phyloP scores from a whole-genome alignment of 2,797 vertebrate genomes.

The Iguana delicatissima region DNA sequence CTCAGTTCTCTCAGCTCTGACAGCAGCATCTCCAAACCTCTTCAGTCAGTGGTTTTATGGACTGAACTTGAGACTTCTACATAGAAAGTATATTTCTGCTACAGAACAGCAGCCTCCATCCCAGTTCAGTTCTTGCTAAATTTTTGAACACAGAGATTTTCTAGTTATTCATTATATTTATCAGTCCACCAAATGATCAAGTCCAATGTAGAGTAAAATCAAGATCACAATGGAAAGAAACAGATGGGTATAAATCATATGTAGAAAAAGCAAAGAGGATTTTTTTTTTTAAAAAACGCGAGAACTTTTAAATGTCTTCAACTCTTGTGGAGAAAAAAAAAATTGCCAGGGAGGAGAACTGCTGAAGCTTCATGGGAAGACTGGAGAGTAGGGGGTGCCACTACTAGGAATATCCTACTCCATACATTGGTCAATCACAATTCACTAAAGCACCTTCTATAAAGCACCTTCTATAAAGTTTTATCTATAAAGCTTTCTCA shows the following conservation, averaged over 20 bases:
- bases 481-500: too few relatives aligned
- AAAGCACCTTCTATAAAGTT: too few relatives aligned
- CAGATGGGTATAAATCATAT: not conserved
- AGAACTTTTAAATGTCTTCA: not conserved
- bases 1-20: not conserved
- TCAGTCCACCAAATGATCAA: not conserved
- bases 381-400: too few relatives aligned
- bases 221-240: not conserved
- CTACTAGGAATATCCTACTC: too few relatives aligned
- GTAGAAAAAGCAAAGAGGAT: not conserved
- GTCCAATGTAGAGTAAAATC: not conserved
- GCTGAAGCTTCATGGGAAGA: not conserved
- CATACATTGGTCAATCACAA: too few relatives aligned
- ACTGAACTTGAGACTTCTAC: not conserved
- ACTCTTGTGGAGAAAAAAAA: not conserved
- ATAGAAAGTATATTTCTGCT: not conserved
- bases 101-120: not conserved
- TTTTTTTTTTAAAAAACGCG: not conserved
- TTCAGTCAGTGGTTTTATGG: not conserved
- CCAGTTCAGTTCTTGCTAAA: not conserved
- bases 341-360: not conserved
- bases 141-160: not conserved
- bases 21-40: not conserved
- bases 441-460: too few relatives aligned
- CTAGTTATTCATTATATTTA: not conserved